Base-by-base conservation (phyloP, 2,888 invertebrate genomes). In the Zele albiditarsus region DNA sequence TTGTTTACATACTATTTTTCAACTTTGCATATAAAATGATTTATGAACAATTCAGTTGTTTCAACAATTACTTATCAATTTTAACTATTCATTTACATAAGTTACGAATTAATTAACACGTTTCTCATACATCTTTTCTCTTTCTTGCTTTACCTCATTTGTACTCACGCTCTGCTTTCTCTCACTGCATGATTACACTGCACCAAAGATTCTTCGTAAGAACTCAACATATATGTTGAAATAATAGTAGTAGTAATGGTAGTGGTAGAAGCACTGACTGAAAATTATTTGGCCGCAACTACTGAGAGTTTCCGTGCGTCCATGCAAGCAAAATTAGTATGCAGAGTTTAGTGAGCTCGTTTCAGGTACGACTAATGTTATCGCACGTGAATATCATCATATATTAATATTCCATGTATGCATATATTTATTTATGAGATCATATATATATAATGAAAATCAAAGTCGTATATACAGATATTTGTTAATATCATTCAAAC, bases 161-260 rank as follows among this genome's bases (percentile, higher is more conserved):
- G 72, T 33, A n/a, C n/a, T n/a, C 46, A 46, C 46, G 46, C 46
- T n/a, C 46, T n/a, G n/a, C 46, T 3, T 46, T n/a, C 33, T 62
- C 62, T 71, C 46, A 38, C 67, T 42, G 70, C 70, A 70, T 70
- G 70, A 70, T 70, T 70, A 60, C 70, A 70, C 70, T 70, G 58
- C 58, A 70, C 70, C 58, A 31, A 69, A 69, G 68, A 69, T 57
- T 69, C 68, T 53, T 57, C 20, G 12, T 27, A 20, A 49, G 31
- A 20, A 57, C 25, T 68, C n/a, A n/a, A 74, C 46, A 62, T 63
- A 58, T 66, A 33, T 42, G 53, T 20, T 5, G 53, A 53, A 20
- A 20, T 46, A 46, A 46, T 46, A n/a, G n/a, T 46, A 46, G 6
- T 46, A 46, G 42, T 14, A 12, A 10, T 14, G 14, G 42, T 14